Base-by-base conservation (phyloP, 2,797 vertebrate genomes). In the Cyprinella venusta region DNA sequence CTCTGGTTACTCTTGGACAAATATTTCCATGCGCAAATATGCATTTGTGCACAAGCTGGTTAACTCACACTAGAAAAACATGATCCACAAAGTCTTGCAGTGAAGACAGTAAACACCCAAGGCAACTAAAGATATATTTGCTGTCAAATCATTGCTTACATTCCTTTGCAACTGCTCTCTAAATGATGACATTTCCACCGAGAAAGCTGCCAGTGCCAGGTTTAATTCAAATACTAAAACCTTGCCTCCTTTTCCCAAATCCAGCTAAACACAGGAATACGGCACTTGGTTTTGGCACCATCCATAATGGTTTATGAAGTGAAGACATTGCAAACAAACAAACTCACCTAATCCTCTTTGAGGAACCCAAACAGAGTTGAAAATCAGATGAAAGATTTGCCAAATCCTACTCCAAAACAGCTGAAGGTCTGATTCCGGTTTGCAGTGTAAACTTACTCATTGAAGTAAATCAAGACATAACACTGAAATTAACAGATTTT, bases 241-340 rank as follows among this genome's bases (percentile, higher is more conserved):
- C 21, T 67, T 52, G 68, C 21, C 79, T 76, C 54, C 26, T 52
- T 63, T 69, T 81, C 33, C 24, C 42, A 74, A 40, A 45, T 82
- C 74, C 63, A 52, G 45, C 50, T 67, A 81, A 59, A 74, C 21
- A 59, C 69, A 85, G 70, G 26, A 84, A 81, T 82, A 75, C 40
- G 72, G 81, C 84, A 81, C 89, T 85, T 88, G 70, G 86, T 89
- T 91, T 89, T 90, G 88, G 87, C 88, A 68, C 21, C n/a, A 21
- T 71, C 36, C 79, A 69, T 65, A 76, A 79, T 16, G 24, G 56
- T 75, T 75, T 50, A 30, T 84, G 59, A 79, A 77, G 65, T 13
- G 13, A 8, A 79, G 85, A 64, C 54, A 85, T 42, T 59, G 83
- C 48, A 84, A 69, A 83, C 69, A 89, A 86, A 83, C 70, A 80